Percentiles rank a stretch among this genome's conserved stretches.
phyloP scores from a whole-genome alignment of 2,797 vertebrate species.

The Mus spretus region DNA sequence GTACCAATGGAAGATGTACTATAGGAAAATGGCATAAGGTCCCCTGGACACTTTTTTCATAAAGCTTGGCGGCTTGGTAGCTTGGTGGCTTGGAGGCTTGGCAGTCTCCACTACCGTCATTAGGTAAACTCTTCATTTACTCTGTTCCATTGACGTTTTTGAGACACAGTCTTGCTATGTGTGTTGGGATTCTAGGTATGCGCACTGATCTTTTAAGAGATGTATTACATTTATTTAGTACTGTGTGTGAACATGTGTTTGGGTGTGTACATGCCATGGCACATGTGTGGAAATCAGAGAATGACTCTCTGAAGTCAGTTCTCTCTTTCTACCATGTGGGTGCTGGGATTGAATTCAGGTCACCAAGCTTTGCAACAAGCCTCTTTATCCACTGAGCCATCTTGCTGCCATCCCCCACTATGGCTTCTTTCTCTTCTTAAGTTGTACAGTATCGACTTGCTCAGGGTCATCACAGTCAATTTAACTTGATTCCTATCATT shows the following conservation, averaged over 20 bases:
- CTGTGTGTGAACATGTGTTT: not conserved
- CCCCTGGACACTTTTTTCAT: not conserved
- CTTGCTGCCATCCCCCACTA: not conserved
- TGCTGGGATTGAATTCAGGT: not conserved
- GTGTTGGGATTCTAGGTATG: not conserved
- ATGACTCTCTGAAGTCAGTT: not conserved
- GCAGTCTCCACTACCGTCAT: not conserved
- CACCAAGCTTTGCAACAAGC: not conserved
- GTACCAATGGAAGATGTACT: too few species aligned
- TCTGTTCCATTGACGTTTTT: not conserved
- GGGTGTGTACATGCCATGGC: too few species aligned
- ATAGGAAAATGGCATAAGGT: not conserved
- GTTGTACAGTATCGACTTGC: not conserved
- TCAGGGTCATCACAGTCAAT: not conserved
- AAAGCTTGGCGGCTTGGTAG: not conserved
- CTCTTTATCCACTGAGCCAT: not conserved
- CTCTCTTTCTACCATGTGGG: not conserved
- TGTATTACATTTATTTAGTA: not conserved
- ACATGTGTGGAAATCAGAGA: not conserved
- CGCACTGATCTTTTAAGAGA: not conserved
- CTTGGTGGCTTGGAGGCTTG: not conserved
- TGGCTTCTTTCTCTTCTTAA: not conserved
- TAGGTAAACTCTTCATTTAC: not conserved
- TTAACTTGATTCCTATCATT: slow-evolving; percentile 3
- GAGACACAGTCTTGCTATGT: not conserved